These are phyloP conservation scores for Cactoblastis cactorum DNA, from an alignment of 2,888 invertebrate genomes.

Conservation along the genomic window DNA sequence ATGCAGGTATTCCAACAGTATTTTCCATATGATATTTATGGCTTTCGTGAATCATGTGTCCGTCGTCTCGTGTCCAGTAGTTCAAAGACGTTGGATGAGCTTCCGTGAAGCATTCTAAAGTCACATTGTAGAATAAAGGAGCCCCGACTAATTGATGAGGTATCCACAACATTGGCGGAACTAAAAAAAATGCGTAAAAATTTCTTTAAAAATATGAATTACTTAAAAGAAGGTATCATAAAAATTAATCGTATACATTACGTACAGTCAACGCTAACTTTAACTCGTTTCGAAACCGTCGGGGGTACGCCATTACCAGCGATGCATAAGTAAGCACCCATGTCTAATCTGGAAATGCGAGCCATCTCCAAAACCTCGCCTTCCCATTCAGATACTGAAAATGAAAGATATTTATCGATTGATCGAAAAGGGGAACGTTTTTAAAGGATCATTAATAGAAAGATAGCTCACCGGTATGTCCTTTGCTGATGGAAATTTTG, in stretches of 20 bases:
- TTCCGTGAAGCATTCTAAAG: constrained; percentile 93
- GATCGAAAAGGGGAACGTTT: constrained; percentile 20
- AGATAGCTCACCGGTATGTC: constrained; percentile 82
- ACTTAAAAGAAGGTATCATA: neutral
- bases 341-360: constrained; percentile 91
- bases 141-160: constrained; percentile 94
- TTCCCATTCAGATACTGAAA: constrained; percentile 89
- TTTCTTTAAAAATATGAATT: neutral
- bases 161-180: constrained; percentile 95
- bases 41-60: constrained; percentile 93
- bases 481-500: constrained; percentile 92
- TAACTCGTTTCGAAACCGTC: constrained; percentile 93
- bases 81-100: constrained; percentile 94
- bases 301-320: constrained; percentile 94
- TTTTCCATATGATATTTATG: constrained; percentile 89
- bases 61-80: constrained; percentile 93
- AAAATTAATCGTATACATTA: constrained; percentile 34
- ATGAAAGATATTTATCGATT: constrained; percentile 23
- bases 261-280: constrained; percentile 97
- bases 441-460: constrained; percentile 31
- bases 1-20: constrained; percentile 83
- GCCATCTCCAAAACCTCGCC: constrained; percentile 91
- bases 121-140: constrained; percentile 89
- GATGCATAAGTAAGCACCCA: constrained; percentile 95
- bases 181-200: constrained; percentile 74